Conservation (phyloP, 2,797 vertebrate genomes). For the Zenarchopterus dispar region DNA sequence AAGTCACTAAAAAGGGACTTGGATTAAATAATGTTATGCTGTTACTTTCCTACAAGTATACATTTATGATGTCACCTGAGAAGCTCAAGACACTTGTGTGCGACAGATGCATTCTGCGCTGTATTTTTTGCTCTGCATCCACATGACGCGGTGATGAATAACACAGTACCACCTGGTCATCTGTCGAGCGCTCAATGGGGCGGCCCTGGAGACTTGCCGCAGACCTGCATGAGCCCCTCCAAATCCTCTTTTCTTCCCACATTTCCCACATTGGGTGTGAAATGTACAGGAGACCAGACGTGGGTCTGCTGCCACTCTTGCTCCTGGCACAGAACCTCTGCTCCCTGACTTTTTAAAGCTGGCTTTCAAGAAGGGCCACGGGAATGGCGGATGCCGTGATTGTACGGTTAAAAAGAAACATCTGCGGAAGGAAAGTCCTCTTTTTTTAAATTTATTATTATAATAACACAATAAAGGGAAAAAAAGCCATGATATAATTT, state of each 20-base stretch:
- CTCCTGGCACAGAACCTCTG: conserved; percentile 70
- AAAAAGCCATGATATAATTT: conserved; percentile 83
- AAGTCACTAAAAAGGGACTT: no score
- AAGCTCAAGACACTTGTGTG: conserved; percentile 1
- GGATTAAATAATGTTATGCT: no score
- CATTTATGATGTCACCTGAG: conserved; percentile 7
- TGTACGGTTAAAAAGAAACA: conserved; percentile 81
- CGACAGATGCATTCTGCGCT: conserved; percentile 51
- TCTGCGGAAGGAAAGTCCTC: conserved; percentile 77
- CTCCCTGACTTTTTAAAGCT: conserved; percentile 60
- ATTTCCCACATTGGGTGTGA: conserved; percentile 58
- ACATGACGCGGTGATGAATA: conserved; percentile 36
- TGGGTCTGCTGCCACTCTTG: conserved; percentile 71
- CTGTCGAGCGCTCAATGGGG: conserved; percentile 49
- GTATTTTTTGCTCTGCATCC: conserved; percentile 13
- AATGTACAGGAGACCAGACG: conserved; percentile 70
- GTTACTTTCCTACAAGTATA: no score
- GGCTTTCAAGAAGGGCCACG: conserved; percentile 49
- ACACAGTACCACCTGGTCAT: conserved; percentile 69
- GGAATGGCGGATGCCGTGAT: conserved; percentile 69
- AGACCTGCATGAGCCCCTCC: conserved; percentile 58
- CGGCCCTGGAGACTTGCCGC: conserved; percentile 52
- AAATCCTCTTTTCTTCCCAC: conserved; percentile 75
- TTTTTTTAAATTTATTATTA: conserved; percentile 75
- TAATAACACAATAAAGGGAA: conserved; percentile 78